Evolutionary conservation across 1,140 invertebrate species (phyloP).

Genomic region (Heliconius hermathena): DNA sequence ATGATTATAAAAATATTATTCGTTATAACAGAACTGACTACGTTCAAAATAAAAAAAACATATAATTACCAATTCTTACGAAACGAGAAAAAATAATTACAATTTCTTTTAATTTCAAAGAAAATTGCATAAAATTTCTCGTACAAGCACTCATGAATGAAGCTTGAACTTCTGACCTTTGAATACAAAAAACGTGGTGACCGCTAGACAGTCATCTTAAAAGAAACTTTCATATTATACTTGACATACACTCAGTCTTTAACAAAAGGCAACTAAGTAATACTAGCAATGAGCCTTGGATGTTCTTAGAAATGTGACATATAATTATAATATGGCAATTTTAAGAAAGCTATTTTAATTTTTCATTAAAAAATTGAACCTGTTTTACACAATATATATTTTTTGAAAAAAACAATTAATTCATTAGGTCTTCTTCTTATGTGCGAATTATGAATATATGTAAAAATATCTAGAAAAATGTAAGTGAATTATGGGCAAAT

Average conservation of each 20-base stretch:
- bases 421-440: too few species aligned
- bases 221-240: conserved; percentile 19
- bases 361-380: too few species aligned
- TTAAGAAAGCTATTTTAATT: too few species aligned
- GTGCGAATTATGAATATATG: too few species aligned
- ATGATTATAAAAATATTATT: too few species aligned
- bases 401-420: too few species aligned
- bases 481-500: too few species aligned
- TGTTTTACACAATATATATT: too few species aligned
- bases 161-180: conserved; percentile 20
- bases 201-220: conserved; percentile 19
- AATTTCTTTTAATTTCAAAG: background rate
- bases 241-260: conserved; percentile 7
- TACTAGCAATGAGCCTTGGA: background rate
- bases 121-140: conserved; percentile 12
- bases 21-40: too few species aligned
- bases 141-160: background rate
- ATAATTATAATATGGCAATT: background rate
- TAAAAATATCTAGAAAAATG: too few species aligned
- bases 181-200: conserved; percentile 6
- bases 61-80: background rate
- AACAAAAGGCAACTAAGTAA: background rate
- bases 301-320: background rate
- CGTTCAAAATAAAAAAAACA: background rate
- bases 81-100: background rate